Percentiles rank a stretch among this genome's conserved stretches.
Evolutionary conservation across 1,140 invertebrate genomes (phyloP).

Genomic region (Drosophila parvula): DNA sequence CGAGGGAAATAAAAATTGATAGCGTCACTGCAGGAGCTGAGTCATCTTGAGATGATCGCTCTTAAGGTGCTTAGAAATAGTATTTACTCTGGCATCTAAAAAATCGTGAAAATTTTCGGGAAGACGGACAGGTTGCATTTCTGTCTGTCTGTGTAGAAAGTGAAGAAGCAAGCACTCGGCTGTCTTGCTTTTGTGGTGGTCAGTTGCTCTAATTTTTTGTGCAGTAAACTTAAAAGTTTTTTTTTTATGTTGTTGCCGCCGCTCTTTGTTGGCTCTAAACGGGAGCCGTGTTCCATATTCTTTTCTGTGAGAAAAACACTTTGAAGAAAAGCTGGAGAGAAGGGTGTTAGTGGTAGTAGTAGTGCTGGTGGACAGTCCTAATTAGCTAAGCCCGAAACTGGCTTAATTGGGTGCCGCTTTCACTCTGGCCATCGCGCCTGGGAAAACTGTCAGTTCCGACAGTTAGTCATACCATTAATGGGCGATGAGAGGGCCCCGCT

Average conservation of each 20-base stretch:
- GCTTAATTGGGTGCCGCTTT: constrained; percentile 52
- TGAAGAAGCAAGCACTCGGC: background rate
- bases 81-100: no score
- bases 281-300: constrained; percentile 38
- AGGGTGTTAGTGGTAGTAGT: background rate
- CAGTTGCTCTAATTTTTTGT: constrained; percentile 40
- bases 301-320: constrained; percentile 40
- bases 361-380: constrained; percentile 37
- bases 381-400: constrained; percentile 57
- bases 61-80: background rate
- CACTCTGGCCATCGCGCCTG: constrained; percentile 31
- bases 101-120: constrained; percentile 3
- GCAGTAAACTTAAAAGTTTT: constrained; percentile 29
- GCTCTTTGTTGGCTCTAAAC: constrained; percentile 30
- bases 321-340: constrained; percentile 19
- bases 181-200: constrained; percentile 17
- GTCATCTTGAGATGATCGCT: constrained; percentile 5
- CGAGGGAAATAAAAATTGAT: constrained; percentile 7
- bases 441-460: constrained; percentile 45
- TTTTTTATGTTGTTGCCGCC: constrained; percentile 21
- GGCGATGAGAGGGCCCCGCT: constrained; percentile 16
- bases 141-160: constrained; percentile 10
- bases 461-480: constrained; percentile 42
- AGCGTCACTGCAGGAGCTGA: constrained; percentile 16
- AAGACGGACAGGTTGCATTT: background rate